phyloP scores from a whole-genome alignment of 1,140 invertebrate species.

The Cecropterus lyciades region DNA sequence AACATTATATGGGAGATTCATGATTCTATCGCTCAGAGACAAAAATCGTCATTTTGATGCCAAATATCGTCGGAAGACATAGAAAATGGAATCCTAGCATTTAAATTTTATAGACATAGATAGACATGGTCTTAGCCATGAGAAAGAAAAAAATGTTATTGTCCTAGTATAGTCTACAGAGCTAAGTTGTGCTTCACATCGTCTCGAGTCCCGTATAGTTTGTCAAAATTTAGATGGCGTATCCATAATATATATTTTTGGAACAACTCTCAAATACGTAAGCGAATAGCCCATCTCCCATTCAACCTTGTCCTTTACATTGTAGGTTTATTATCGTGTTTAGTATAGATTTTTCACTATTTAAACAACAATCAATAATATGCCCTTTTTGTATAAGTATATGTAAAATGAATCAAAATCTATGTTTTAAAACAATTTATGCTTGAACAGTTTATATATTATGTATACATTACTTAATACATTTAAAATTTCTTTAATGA shows the following conservation, averaged over 20 bases:
- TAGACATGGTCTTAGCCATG: slow-evolving; percentile 53
- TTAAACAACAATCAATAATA: slow-evolving; percentile 28
- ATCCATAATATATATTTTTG: too few species aligned
- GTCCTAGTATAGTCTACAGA: slow-evolving; percentile 81
- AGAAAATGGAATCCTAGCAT: slow-evolving; percentile 39
- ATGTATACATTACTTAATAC: slow-evolving; percentile 19
- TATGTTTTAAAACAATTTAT: slow-evolving; percentile 30
- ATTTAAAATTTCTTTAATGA: slow-evolving; percentile 38
- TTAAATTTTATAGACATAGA: slow-evolving; percentile 34
- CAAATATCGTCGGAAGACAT: slow-evolving; percentile 49
- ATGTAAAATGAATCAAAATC: slow-evolving; percentile 45
- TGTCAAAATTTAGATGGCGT: too few species aligned
- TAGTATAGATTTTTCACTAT: slow-evolving; percentile 12
- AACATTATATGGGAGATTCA: slow-evolving; percentile 28
- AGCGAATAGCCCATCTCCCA: too few species aligned
- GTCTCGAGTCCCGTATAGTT: slow-evolving; percentile 20
- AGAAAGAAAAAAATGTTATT: slow-evolving; percentile 72
- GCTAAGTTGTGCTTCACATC: slow-evolving; percentile 58
- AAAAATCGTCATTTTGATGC: slow-evolving; percentile 37
- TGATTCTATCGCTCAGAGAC: slow-evolving; percentile 22
- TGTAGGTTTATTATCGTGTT: slow-evolving; percentile 1
- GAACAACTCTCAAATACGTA: too few species aligned
- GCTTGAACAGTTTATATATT: slow-evolving; percentile 27
- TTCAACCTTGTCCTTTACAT: too few species aligned
- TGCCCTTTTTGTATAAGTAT: slow-evolving; percentile 36